Conservation (phyloP, 2,888 invertebrate species). For the Leptinotarsa haldemani region DNA sequence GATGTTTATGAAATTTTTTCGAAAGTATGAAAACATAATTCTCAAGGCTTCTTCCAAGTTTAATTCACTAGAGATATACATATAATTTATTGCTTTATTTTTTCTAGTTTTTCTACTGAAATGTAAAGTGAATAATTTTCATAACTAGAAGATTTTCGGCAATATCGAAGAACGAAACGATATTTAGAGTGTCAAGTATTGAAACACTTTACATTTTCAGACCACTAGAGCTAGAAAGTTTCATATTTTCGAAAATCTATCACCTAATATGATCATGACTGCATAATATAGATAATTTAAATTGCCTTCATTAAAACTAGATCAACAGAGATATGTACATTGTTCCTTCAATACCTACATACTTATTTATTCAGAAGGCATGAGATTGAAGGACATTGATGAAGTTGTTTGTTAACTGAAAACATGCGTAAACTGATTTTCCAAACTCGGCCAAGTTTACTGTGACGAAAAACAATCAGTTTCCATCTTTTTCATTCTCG, state of each 20-base stretch:
- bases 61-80: no score
- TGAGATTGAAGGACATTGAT: not conserved
- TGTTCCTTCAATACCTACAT: not conserved
- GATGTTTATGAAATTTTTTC: conserved; percentile 24
- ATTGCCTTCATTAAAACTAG: conserved; percentile 1
- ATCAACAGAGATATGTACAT: not conserved
- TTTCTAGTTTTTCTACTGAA: no score
- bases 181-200: no score
- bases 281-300: not conserved
- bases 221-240: not conserved
- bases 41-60: no score
- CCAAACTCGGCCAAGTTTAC: no score
- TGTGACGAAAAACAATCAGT: no score
- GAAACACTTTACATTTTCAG: no score
- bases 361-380: not conserved
- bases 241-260: not conserved
- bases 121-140: no score
- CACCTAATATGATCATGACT: not conserved
- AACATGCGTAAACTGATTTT: no score
- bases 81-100: no score
- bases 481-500: not conserved
- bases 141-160: no score
- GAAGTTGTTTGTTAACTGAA: not conserved
- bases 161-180: no score
- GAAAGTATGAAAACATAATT: not conserved